These are phyloP conservation scores for Drosophila kambysellisi DNA, from an alignment of 2,888 invertebrate species.

Conservation along the genomic window DNA sequence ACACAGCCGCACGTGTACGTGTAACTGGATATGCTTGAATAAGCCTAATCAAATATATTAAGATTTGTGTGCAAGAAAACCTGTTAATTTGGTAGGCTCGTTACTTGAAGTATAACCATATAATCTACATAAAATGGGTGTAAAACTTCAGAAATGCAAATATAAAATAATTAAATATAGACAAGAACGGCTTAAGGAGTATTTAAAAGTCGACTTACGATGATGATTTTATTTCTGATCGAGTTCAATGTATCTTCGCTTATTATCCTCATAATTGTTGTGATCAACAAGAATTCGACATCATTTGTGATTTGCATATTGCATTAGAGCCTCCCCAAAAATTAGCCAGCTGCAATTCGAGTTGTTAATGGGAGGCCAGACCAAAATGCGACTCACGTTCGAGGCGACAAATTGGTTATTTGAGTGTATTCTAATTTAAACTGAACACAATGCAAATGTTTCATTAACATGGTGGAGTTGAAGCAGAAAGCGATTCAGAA, in stretches of 20 bases:
- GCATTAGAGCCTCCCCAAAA: slow-evolving; percentile 26
- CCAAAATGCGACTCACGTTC: slow-evolving; percentile 43
- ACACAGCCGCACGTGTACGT: neutral
- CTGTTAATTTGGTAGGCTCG: neutral
- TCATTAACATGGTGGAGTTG: slow-evolving; percentile 26
- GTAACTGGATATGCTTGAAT: slow-evolving; percentile 3
- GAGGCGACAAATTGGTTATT: slow-evolving; percentile 7
- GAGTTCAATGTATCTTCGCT: slow-evolving; percentile 3
- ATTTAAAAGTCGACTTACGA: neutral
- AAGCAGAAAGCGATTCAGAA: neutral
- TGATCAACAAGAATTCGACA: slow-evolving; percentile 14
- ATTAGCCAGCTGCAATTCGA: slow-evolving; percentile 24
- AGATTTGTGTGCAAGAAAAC: neutral
- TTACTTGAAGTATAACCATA: neutral
- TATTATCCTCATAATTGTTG: slow-evolving; percentile 5
- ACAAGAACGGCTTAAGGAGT: neutral
- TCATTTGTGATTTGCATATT: slow-evolving; percentile 24
- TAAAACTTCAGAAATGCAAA: neutral
- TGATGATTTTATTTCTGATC: neutral
- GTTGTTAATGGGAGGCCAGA: slow-evolving; percentile 14
- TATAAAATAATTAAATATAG: neutral
- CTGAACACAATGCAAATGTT: slow-evolving; percentile 40
- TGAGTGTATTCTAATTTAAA: slow-evolving; percentile 44
- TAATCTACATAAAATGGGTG: neutral
- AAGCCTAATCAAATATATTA: neutral